Base-by-base conservation (phyloP, 2,113 vertebrate genomes). In the Perca schrenkii region DNA sequence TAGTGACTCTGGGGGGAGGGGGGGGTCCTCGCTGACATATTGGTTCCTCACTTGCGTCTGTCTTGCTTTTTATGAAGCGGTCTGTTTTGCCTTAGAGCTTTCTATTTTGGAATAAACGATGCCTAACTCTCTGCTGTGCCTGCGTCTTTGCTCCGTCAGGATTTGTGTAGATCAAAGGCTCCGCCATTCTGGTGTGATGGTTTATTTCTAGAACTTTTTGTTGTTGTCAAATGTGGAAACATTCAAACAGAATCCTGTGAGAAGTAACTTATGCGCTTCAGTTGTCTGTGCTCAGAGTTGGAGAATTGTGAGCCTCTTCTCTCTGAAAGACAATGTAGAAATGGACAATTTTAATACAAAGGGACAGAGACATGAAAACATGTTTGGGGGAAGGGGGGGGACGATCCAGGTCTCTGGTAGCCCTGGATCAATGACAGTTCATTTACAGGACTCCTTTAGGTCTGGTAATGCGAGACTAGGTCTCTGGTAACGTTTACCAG, bases 41-140 rank as follows among this genome's bases (percentile, higher is more conserved):
- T 46, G 13, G 78, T 46, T 82, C 68, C 82, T 79, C 82, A 81
- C 77, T 80, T 50, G 70, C 50, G 17, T 84, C 86, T 88, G 74
- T 92, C 66, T 88, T 74, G 80, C 87, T 91, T 93, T 92, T 85
- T 86, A 82, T 79, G 77, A 92, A 79, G 74, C 77, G 57, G 82
- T 90, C 86, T 92, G 89, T 92, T 93, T 91, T 94, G 92, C 91
- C 93, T 94, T 93, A 94, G 91, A 94, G 90, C 92, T 93, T 94
- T 94, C 90, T 94, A 94, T 94, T 94, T 94, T 94, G 93, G 94
- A 95, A 94, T 95, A 94, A 94, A 94, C 73, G 15, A 94, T 92
- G 83, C 88, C 91, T 89, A 93, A 94, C 88, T 93, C 85, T 86
- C 71, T 40, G 47, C 58, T 8, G 74, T 79, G 31, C 43, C 69